Base-by-base conservation (phyloP, 2,797 vertebrate genomes). In the Alcedo atthis region DNA sequence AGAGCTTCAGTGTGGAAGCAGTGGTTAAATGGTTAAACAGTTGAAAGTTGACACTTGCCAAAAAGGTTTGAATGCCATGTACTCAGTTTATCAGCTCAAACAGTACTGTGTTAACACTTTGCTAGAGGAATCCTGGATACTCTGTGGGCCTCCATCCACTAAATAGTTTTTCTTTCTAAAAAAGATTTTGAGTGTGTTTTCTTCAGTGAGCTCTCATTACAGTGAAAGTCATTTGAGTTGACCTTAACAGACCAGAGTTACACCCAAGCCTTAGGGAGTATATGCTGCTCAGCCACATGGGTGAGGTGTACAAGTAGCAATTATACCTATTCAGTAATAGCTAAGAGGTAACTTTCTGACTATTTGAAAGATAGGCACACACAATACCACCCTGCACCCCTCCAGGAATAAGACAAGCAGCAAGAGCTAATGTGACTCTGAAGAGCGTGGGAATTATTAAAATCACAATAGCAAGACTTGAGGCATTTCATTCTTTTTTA, bases 331-430 rank as follows among this genome's bases (percentile, higher is more conserved):
- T 57, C 30, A 26, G 35, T 73, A 89, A 69, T 9, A 14, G n/a
- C 64, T 10, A 53, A 7, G 45, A 55, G 20, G 20, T 43, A 68
- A 43, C 22, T 26, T 75, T 40, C 24, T 42, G 21, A 2, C 10
- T 66, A 7, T 35, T 57, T 32, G 6, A 10, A 66, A 32, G 8
- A 63, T 4, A 9, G 3, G 2, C 0, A 3, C 2, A 16, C 3
- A 6, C 12, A 22, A 17, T 18, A 1, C 6, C 10, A 3, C 6
- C 7, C 6, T 1, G 2, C 43, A 18, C 25, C 18, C 15, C 11
- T 66, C 21, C 12, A 51, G 18, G 8, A 22, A 43, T 37, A 76
- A 40, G 7, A 21, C 5, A 15, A 45, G 48, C 10, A 84, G 9
- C 57, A 30, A 35, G 46, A 66, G 13, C 13, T 57, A 18, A 33